Conservation (phyloP, 1,140 invertebrate species). For the Odontomachus brunneus region DNA sequence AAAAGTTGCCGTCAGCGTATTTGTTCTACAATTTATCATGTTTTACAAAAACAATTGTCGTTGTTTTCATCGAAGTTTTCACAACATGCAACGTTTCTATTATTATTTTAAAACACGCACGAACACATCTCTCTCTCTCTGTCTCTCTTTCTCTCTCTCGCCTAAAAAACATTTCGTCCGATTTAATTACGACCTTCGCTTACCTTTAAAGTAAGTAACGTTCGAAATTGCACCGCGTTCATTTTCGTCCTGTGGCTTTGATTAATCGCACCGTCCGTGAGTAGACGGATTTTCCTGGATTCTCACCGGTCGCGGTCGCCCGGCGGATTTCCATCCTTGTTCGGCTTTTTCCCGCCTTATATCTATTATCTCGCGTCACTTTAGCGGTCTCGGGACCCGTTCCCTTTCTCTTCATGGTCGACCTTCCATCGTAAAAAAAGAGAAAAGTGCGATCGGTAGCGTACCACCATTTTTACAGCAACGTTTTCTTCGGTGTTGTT, state of each 20-base stretch:
- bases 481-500: constrained; percentile 14
- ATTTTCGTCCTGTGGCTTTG: constrained; percentile 54
- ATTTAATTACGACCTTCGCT: constrained; percentile 55
- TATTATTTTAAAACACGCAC: constrained; percentile 21
- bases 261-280: constrained; percentile 43
- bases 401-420: constrained; percentile 54
- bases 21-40: neutral
- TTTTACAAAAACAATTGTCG: neutral
- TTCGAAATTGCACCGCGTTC: constrained; percentile 45
- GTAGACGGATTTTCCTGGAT: constrained; percentile 57
- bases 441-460: neutral
- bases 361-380: constrained; percentile 65
- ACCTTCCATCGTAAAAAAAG: constrained; percentile 35
- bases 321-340: constrained; percentile 53
- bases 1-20: neutral
- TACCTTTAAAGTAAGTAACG: constrained; percentile 42
- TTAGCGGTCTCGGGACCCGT: constrained; percentile 36
- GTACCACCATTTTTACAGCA: constrained; percentile 24
- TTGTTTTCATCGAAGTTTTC: neutral
- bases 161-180: constrained; percentile 12
- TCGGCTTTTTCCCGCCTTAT: constrained; percentile 57
- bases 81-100: neutral
- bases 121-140: neutral
- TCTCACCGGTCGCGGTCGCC: constrained; percentile 31
- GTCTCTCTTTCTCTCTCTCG: too few relatives aligned